Conservation (phyloP, 1,140 invertebrate species). For the Lepidotrigona ventralis region DNA sequence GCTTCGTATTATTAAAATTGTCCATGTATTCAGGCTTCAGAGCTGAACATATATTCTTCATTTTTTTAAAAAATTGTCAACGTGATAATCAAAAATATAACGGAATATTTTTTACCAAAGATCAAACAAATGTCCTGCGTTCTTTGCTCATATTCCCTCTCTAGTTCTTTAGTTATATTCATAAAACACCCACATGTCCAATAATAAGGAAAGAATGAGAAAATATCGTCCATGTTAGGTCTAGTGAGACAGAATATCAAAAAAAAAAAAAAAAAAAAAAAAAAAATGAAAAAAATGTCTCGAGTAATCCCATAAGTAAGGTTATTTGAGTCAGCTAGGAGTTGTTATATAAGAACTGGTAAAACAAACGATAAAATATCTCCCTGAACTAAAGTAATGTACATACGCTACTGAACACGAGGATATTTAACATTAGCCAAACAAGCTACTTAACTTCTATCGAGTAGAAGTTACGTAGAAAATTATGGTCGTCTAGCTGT, state of each 20-base stretch:
- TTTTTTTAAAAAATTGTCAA: too few species aligned
- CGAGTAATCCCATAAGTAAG: background rate
- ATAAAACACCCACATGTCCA: too few species aligned
- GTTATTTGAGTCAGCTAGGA: background rate
- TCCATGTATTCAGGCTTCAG: too few species aligned
- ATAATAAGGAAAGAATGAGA: background rate
- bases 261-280: background rate
- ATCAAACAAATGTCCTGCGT: too few species aligned
- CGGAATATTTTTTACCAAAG: too few species aligned
- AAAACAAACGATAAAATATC: background rate
- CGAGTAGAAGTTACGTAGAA: background rate
- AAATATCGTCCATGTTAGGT: fast-evolving
- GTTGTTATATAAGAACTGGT: background rate
- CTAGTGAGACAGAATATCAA: fast-evolving
- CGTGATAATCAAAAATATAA: too few species aligned
- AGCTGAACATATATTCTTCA: too few species aligned
- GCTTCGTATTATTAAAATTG: too few species aligned
- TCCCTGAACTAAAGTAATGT: background rate
- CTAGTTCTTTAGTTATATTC: too few species aligned
- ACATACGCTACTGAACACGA: background rate
- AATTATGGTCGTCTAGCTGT: too few species aligned
- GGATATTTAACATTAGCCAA: background rate
- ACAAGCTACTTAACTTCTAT: background rate
- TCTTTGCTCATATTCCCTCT: too few species aligned
- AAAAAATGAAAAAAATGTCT: background rate